These are phyloP conservation scores for Caenorhabditis becei DNA, from an alignment of 2,888 invertebrate genomes.

Conservation along the genomic window DNA sequence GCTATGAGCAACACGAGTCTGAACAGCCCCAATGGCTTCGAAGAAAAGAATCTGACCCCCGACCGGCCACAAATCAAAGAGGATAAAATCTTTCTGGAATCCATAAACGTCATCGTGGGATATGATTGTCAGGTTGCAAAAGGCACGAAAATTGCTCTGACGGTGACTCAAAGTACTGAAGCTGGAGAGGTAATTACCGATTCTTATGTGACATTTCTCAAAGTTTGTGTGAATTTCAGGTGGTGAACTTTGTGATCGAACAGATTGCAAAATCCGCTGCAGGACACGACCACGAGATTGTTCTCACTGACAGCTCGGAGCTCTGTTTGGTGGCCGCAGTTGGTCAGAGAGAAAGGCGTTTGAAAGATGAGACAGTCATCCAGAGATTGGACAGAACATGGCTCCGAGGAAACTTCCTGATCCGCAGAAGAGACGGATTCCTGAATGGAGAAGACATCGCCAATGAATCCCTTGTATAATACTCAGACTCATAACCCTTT, in stretches of 20 bases:
- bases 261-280: conserved; percentile 91
- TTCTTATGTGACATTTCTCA: neutral
- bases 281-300: conserved; percentile 54
- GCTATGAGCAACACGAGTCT: conserved; percentile 49
- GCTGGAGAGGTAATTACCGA: conserved; percentile 88
- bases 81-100: conserved; percentile 63
- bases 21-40: conserved; percentile 24
- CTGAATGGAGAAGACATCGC: conserved; percentile 82
- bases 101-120: conserved; percentile 92
- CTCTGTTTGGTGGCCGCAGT: conserved; percentile 97
- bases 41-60: conserved; percentile 51
- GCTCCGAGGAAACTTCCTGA: conserved; percentile 92
- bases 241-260: conserved; percentile 94
- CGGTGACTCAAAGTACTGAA: conserved; percentile 93
- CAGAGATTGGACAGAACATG: conserved; percentile 89
- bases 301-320: conserved; percentile 86
- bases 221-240: conserved; percentile 42
- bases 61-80: conserved; percentile 62
- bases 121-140: conserved; percentile 89
- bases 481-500: conserved; percentile 4
- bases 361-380: conserved; percentile 94
- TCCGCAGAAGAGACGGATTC: conserved; percentile 89
- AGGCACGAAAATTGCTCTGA: conserved; percentile 87
- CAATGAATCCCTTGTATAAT: conserved; percentile 83
- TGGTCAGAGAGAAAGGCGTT: conserved; percentile 93